Percentiles rank a stretch among this genome's conserved stretches.
Conservation (phyloP, 92 coral and sea anemone genomes). For the Parazoanthus atlanticus region DNA sequence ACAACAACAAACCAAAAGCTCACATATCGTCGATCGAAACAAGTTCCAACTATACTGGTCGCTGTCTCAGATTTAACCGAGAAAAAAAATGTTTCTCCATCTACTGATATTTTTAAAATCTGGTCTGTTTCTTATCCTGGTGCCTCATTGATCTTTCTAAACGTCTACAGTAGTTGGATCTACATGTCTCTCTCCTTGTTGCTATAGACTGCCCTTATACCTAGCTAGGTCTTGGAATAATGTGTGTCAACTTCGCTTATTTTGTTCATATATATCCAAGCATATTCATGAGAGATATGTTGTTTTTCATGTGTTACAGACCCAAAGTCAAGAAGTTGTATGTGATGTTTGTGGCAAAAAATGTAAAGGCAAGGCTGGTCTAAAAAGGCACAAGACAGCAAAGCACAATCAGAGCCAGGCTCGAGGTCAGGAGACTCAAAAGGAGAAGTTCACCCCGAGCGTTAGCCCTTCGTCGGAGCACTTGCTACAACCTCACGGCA, state of each 20-base stretch:
- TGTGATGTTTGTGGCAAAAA: slow-evolving; percentile 51
- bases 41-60: too few species aligned
- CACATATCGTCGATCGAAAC: too few species aligned
- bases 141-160: background rate
- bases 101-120: background rate
- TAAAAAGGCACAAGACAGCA: slow-evolving; percentile 42
- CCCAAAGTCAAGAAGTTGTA: slow-evolving; percentile 37
- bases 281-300: background rate
- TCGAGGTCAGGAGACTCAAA: background rate
- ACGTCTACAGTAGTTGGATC: background rate
- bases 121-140: background rate
- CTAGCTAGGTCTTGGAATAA: background rate
- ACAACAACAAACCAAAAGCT: too few species aligned
- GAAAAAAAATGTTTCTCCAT: too few species aligned
- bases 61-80: too few species aligned
- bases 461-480: too few species aligned
- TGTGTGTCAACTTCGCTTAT: background rate
- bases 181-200: background rate
- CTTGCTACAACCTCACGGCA: too few species aligned
- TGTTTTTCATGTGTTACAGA: background rate
- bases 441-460: too few species aligned
- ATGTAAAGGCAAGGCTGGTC: slow-evolving; percentile 54
- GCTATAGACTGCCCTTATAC: too few species aligned
- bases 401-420: slow-evolving; percentile 43
- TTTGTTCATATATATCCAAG: background rate